Conservation (phyloP, 2,888 invertebrate genomes). For the Camponotus fellah region DNA sequence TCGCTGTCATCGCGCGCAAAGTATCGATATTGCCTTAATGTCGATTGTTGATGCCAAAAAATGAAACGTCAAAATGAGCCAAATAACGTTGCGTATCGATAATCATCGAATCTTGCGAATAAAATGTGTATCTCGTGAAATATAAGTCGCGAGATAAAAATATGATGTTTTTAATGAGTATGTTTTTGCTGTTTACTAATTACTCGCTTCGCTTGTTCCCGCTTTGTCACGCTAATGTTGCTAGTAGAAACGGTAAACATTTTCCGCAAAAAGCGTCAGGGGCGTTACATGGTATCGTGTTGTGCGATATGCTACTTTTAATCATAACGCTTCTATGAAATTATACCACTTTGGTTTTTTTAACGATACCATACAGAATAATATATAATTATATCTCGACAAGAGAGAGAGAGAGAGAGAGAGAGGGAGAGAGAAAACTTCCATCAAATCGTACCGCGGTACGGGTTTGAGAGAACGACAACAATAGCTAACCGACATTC, state of each 20-base stretch:
- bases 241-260: slow-evolving; percentile 54
- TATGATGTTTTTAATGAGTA: slow-evolving; percentile 51
- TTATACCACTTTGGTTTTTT: slow-evolving; percentile 25
- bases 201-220: slow-evolving; percentile 49
- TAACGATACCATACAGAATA: neutral
- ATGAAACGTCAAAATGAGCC: neutral
- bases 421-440: neutral
- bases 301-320: slow-evolving; percentile 37
- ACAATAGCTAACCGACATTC: neutral
- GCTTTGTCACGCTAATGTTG: slow-evolving; percentile 51
- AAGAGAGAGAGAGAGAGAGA: neutral
- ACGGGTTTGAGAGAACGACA: neutral
- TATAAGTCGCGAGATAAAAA: slow-evolving; percentile 36
- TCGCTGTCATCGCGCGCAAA: too few species aligned
- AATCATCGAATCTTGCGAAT: neutral
- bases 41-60: too few species aligned
- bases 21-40: too few species aligned
- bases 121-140: slow-evolving; percentile 26
- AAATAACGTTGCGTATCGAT: neutral
- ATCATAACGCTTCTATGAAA: slow-evolving; percentile 35
- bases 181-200: slow-evolving; percentile 55
- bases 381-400: neutral
- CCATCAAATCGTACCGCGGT: neutral
- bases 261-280: slow-evolving; percentile 43
- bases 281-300: slow-evolving; percentile 35